Percentiles rank a stretch among this genome's conserved stretches.
Evolutionary conservation across 2,113 vertebrate species (phyloP).

Genomic region (Callionymus lyra): DNA sequence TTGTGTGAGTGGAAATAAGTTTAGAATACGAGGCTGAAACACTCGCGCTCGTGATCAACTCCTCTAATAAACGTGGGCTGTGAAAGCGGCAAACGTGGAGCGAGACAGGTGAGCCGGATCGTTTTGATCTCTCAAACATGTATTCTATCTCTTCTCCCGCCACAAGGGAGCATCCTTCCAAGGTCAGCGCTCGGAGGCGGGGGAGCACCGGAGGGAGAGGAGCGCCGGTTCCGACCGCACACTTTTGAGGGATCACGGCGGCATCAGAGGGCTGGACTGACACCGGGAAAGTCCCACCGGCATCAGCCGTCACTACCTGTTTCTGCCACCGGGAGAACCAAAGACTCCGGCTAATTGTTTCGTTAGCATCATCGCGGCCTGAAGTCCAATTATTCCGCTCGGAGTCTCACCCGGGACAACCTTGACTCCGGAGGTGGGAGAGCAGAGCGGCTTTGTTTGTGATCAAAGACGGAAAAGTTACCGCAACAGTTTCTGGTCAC

Average conservation of each 20-base stretch:
- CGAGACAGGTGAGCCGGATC: slow-evolving; percentile 51
- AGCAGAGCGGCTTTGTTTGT: slow-evolving; percentile 6
- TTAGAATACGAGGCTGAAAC: too few species aligned
- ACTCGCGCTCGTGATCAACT: slow-evolving; percentile 39
- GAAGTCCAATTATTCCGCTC: slow-evolving; percentile 45
- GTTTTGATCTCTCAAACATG: slow-evolving; percentile 71
- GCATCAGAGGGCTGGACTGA: slow-evolving; percentile 58
- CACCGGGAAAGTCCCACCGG: slow-evolving; percentile 58
- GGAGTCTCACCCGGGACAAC: slow-evolving; percentile 30
- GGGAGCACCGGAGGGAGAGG: slow-evolving; percentile 46
- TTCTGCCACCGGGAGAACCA: slow-evolving; percentile 43
- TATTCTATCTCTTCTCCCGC: slow-evolving; percentile 62
- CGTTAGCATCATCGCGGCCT: slow-evolving; percentile 54
- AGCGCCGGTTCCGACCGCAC: slow-evolving; percentile 22
- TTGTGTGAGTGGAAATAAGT: too few species aligned
- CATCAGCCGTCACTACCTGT: slow-evolving; percentile 52
- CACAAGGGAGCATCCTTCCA: slow-evolving; percentile 56
- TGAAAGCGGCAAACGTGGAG: neutral
- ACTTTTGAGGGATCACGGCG: slow-evolving; percentile 48
- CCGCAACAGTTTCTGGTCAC: too few species aligned
- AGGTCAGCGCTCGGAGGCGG: slow-evolving; percentile 64
- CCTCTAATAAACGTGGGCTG: slow-evolving; percentile 27
- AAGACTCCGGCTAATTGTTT: slow-evolving; percentile 50
- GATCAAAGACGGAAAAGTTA: slow-evolving; percentile 19
- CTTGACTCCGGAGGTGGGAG: slow-evolving; percentile 18